Conservation (phyloP, 2,888 invertebrate species). For the Sinopyrophorus schimmeli region DNA sequence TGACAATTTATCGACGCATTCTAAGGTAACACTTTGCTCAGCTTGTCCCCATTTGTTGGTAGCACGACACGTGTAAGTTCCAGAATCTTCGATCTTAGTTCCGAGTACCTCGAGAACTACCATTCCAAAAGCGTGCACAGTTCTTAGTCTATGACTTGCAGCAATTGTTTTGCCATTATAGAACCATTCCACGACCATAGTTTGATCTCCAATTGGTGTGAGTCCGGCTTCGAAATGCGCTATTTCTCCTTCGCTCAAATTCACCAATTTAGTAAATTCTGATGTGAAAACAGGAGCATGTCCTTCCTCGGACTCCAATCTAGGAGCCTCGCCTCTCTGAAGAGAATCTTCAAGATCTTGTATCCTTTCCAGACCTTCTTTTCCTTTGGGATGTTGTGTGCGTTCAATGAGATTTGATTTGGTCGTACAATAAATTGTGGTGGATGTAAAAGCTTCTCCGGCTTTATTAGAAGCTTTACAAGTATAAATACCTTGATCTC, state of each 20-base stretch:
- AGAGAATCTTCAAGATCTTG: slow-evolving; percentile 88
- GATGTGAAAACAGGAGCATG: slow-evolving; percentile 87
- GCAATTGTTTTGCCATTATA: slow-evolving; percentile 88
- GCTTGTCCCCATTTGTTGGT: slow-evolving; percentile 88
- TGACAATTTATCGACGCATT: slow-evolving; percentile 81
- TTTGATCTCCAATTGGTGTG: slow-evolving; percentile 90
- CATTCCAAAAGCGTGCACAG: slow-evolving; percentile 97
- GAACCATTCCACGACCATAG: slow-evolving; percentile 95
- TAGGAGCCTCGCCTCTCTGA: slow-evolving; percentile 69
- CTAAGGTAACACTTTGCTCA: slow-evolving; percentile 80
- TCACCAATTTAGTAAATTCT: slow-evolving; percentile 79
- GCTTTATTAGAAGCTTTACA: slow-evolving; percentile 86
- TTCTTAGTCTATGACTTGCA: slow-evolving; percentile 87
- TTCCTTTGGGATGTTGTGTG: slow-evolving; percentile 95
- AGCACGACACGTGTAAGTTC: slow-evolving; percentile 84
- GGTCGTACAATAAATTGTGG: slow-evolving; percentile 81
- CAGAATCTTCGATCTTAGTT: slow-evolving; percentile 90
- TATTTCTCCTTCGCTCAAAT: slow-evolving; percentile 91
- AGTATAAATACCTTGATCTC: slow-evolving; percentile 93
- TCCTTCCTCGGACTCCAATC: slow-evolving; percentile 75
- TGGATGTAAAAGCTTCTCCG: slow-evolving; percentile 91
- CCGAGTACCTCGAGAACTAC: slow-evolving; percentile 95
- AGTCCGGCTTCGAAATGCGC: slow-evolving; percentile 97
- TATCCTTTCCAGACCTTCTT: slow-evolving; percentile 87
- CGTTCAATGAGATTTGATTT: slow-evolving; percentile 83